A percentile compares a stretch with the other conserved stretches of the same genome.
phyloP scores from a whole-genome alignment of 2,888 invertebrate species.

The Eupelmus urozonus region DNA sequence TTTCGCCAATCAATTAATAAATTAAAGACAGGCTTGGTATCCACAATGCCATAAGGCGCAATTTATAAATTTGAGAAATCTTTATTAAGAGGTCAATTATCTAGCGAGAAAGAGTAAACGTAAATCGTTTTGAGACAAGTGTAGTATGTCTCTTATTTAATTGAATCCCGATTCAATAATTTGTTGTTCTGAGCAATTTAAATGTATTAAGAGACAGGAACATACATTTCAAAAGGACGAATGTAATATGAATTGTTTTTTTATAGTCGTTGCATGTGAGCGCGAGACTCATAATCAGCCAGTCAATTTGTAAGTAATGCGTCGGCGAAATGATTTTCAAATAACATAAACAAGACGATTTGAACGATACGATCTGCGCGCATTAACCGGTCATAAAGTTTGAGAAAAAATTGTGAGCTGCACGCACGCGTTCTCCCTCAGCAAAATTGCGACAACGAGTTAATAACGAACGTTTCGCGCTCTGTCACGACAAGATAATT shows the following conservation, averaged over 20 bases:
- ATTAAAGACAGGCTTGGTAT: background rate
- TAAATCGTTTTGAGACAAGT: background rate
- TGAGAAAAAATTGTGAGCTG: slow-evolving; percentile 42
- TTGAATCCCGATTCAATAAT: slow-evolving; percentile 24
- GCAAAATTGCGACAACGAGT: slow-evolving; percentile 65
- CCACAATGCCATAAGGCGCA: too few species aligned
- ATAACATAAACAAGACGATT: slow-evolving; percentile 55
- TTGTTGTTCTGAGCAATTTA: slow-evolving; percentile 13
- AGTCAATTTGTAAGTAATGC: slow-evolving; percentile 47
- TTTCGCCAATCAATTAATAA: background rate
- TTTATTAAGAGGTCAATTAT: background rate
- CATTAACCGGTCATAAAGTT: slow-evolving; percentile 45
- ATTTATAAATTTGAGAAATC: background rate
- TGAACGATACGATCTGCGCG: slow-evolving; percentile 41
- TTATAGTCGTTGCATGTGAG: slow-evolving; percentile 16
- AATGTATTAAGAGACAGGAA: slow-evolving; percentile 42
- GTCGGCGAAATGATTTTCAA: slow-evolving; percentile 45
- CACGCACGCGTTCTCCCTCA: slow-evolving; percentile 11
- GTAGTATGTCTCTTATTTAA: slow-evolving; percentile 19
- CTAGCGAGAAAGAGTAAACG: background rate
- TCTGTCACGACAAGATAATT: slow-evolving; percentile 67
- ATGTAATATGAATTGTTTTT: slow-evolving; percentile 51
- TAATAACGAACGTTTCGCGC: slow-evolving; percentile 68
- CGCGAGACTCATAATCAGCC: slow-evolving; percentile 28
- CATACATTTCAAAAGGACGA: background rate